Evolutionary conservation across 2,888 invertebrate species (phyloP), one percentile per base, ranked within the genome.

Genomic region (Polia nebulosa): DNA sequence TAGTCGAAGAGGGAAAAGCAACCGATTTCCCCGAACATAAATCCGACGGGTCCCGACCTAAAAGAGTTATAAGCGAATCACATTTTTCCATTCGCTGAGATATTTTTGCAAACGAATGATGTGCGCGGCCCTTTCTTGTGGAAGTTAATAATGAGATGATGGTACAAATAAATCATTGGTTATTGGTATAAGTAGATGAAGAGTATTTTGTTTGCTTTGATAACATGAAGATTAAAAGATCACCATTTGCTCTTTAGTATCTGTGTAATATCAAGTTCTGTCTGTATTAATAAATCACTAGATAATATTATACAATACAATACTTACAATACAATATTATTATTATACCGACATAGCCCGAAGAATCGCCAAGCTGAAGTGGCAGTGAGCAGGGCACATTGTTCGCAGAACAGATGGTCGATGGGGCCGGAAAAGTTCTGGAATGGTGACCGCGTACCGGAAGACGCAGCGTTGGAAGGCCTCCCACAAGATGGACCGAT

Each of bases 61-160:
- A 92, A 92, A 90, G 92, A 91, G 89, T 91, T 90, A 90, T 87
- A 89, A 89, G 87, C 86, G 89, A 92, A 92, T 90, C 89, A 89
- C 87, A 90, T 90, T 90, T 89, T 90, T 89, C 89, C 88, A 89
- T 87, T 88, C 86, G 82, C 72, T 59, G 63, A 75, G 68, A 76
- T 81, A 81, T 83, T 84, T 84, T 75, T 77, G 75, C 77, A 69
- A 52, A 58, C 59, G 72, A 76, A 53, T 80, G 71, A 72, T 73
- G 65, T 65, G 62, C 51, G 34, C 49, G 51, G 45, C 34, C 41
- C 64, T 69, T 71, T 69, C 55, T 57, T 51, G 67, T 53, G 56
- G 63, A 72, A 70, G 55, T 68, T 66, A 71, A 80, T 78, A 73
- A 72, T 69, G 60, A 77, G 64, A 45, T 29, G 36, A 52, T n/a